phyloP scores from a whole-genome alignment of 2,888 invertebrate species.

The Gari tellinella region DNA sequence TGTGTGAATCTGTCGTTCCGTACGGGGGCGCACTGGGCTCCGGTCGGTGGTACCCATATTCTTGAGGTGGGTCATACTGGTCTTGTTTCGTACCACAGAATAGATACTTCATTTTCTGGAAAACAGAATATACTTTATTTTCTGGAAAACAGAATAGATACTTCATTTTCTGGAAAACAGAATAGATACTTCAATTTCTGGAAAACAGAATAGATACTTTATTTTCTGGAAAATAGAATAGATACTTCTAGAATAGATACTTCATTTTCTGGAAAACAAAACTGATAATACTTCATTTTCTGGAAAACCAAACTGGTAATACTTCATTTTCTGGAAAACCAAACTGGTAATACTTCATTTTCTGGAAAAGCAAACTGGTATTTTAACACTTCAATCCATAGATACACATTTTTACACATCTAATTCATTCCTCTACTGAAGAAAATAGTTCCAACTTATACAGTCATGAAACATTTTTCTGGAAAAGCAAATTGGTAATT shows the following conservation, averaged over 20 bases:
- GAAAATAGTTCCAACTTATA: no score
- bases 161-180: slow-evolving; percentile 50
- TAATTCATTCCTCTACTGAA: no score
- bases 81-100: slow-evolving; percentile 65
- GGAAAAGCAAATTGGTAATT: no score
- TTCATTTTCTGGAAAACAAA: slow-evolving; percentile 50
- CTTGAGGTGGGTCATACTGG: slow-evolving; percentile 51
- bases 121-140: not conserved
- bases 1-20: slow-evolving; percentile 62
- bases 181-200: not conserved
- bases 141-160: slow-evolving; percentile 65
- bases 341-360: not conserved
- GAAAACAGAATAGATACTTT: slow-evolving; percentile 61
- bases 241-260: slow-evolving; percentile 62
- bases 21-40: slow-evolving; percentile 78
- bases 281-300: not conserved
- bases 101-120: slow-evolving; percentile 60
- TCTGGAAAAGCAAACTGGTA: slow-evolving; percentile 63
- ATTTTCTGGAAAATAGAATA: no score
- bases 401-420: no score
- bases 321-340: slow-evolving; percentile 54
- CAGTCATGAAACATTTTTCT: no score
- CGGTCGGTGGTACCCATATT: slow-evolving; percentile 65
- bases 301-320: slow-evolving; percentile 62
- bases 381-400: no score